A percentile compares a stretch with the other conserved stretches of the same genome.
These are phyloP conservation scores for Melanchra persicariae DNA, from an alignment of 2,888 invertebrate genomes.

Conservation along the genomic window DNA sequence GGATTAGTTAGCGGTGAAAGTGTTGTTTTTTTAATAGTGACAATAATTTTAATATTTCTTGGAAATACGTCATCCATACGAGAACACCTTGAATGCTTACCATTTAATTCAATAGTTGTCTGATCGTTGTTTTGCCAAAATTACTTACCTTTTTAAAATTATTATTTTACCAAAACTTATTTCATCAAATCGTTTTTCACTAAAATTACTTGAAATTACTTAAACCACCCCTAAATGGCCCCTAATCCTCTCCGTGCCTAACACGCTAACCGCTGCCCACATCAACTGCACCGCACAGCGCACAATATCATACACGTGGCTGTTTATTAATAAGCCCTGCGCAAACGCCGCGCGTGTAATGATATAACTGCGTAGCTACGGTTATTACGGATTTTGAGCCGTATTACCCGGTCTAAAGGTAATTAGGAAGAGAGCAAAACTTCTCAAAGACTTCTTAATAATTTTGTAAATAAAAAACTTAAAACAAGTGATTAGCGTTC, in stretches of 20 bases:
- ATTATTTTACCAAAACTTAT: no score
- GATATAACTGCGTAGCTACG: conserved; percentile 81
- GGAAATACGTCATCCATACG: background rate
- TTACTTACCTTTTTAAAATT: no score
- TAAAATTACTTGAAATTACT: background rate
- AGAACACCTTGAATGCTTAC: no score
- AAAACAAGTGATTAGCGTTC: background rate
- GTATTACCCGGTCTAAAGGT: conserved; percentile 32
- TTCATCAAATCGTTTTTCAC: background rate
- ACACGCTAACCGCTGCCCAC: conserved; percentile 61
- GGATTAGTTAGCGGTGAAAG: conserved; percentile 13
- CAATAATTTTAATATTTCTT: background rate
- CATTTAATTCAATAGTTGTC: no score
- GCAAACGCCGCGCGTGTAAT: conserved; percentile 84
- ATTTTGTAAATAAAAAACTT: background rate
- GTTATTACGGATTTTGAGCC: conserved; percentile 68
- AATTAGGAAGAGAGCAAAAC: background rate
- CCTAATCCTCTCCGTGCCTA: background rate
- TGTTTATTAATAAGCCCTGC: conserved; percentile 86
- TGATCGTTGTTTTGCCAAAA: no score
- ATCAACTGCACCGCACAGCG: conserved; percentile 64
- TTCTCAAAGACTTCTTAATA: background rate
- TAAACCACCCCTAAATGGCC: background rate
- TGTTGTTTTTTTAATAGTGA: background rate
- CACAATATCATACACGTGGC: conserved; percentile 84